Percentiles rank a stretch among this genome's conserved stretches.
Conservation (phyloP, 2,797 vertebrate genomes). For the Sciurus vulgaris region DNA sequence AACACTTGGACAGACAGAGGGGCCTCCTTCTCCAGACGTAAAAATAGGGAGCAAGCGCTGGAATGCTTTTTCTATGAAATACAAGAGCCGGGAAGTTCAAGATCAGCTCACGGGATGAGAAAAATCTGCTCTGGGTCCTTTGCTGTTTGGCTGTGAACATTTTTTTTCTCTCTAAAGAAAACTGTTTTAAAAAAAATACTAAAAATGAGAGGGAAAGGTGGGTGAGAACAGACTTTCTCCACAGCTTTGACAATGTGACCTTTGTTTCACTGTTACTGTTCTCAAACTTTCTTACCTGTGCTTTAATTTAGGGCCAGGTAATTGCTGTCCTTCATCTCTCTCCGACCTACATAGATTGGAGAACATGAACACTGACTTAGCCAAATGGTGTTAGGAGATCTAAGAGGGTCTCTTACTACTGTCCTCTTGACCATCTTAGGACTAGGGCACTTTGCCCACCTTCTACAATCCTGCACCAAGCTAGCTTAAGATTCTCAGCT, state of each 20-base stretch:
- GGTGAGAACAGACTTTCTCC: not conserved
- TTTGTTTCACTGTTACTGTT: not conserved
- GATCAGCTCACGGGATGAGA: constrained; percentile 9
- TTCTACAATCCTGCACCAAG: not conserved
- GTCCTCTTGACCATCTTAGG: not conserved
- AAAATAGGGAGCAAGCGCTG: constrained; percentile 27
- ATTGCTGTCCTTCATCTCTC: not conserved
- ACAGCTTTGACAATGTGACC: not conserved
- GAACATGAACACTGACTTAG: not conserved
- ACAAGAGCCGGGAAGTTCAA: constrained; percentile 54
- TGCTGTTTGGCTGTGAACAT: not conserved
- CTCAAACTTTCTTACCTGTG: not conserved
- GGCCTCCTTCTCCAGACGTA: constrained; percentile 78
- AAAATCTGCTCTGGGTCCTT: constrained; percentile 45
- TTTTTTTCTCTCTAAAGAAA: constrained; percentile 16
- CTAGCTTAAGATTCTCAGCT: not conserved
- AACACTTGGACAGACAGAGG: constrained; percentile 50
- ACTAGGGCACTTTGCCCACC: fast-evolving
- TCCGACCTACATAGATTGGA: not conserved
- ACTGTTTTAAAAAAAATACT: not conserved
- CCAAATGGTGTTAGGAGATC: not conserved
- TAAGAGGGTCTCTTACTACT: not conserved
- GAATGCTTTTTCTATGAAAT: constrained; percentile 53
- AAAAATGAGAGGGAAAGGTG: not conserved
- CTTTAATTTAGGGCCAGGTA: not conserved